phyloP scores from a whole-genome alignment of 2,888 invertebrate genomes.

The Athrips mouffetella region DNA sequence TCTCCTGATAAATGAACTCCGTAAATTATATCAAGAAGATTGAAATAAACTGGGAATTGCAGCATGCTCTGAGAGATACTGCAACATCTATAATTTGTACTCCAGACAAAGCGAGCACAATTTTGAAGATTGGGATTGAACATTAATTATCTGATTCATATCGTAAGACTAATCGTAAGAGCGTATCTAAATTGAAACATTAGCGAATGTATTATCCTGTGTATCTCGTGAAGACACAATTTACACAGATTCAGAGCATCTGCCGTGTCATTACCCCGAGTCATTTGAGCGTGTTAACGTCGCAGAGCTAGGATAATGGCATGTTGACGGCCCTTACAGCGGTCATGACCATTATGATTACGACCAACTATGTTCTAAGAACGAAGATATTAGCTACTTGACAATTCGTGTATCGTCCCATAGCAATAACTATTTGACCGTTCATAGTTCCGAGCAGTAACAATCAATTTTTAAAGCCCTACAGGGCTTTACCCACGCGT shows the following conservation, averaged over 20 bases:
- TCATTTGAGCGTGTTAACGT: constrained; percentile 72
- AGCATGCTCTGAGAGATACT: constrained; percentile 6
- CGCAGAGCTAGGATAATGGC: constrained; percentile 58
- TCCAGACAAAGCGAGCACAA: no score
- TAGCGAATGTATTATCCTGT: constrained; percentile 21
- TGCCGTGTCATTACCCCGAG: constrained; percentile 71
- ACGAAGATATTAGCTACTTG: constrained; percentile 32
- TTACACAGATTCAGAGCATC: constrained; percentile 66
- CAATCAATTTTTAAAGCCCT: not conserved
- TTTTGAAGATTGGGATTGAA: no score
- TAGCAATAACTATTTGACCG: not conserved
- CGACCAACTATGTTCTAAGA: constrained; percentile 40
- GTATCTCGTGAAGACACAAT: constrained; percentile 49
- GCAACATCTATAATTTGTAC: not conserved
- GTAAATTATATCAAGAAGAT: constrained; percentile 14
- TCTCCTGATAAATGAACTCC: constrained; percentile 21
- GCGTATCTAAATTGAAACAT: constrained; percentile 19
- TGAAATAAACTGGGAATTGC: constrained; percentile 17
- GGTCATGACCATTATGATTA: constrained; percentile 58
- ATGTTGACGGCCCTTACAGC: constrained; percentile 56
- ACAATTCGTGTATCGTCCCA: constrained; percentile 26
- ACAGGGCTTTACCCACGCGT: no score
- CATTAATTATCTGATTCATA: no score
- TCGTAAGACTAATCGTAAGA: no score
- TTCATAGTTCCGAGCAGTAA: not conserved